Conservation (phyloP, 2,113 vertebrate genomes). For the cattle (Bos taurus) region ARS-UCD2.0 NC_037352.1:8468001-8468500, state of each 20-base stretch:
- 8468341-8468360: neutral
- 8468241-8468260: neutral
- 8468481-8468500: neutral
- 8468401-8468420: neutral
- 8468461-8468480: neutral
- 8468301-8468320: neutral
- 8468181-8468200: neutral
- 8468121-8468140: neutral
- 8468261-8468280: neutral
- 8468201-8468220: fast-evolving
- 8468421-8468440: neutral
- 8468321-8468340: neutral
- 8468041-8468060: neutral
- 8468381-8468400: neutral
- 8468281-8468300: neutral
- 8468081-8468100: neutral
- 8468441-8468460: neutral
- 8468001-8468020: neutral
- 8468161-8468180: neutral
- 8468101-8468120: neutral
- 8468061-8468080: neutral
- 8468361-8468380: neutral
- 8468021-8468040: neutral
- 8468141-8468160: neutral
- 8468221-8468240: neutral